These are phyloP conservation scores for Anarhynchus alexandrinus DNA, from an alignment of 2,113 vertebrate genomes.

Conservation along the genomic window DNA sequence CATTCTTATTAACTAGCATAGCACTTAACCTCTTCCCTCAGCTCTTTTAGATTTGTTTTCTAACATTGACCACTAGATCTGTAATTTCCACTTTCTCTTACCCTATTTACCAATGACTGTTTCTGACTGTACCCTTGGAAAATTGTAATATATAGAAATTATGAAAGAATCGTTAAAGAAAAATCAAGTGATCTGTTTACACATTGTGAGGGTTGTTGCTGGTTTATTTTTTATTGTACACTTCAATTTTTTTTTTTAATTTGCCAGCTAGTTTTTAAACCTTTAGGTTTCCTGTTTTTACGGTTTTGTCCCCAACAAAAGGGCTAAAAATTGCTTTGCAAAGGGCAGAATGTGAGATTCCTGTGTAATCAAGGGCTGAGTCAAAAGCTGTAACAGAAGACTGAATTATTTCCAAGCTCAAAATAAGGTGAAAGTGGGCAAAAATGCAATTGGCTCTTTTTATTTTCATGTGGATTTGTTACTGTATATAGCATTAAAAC, in stretches of 20 bases:
- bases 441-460: neutral
- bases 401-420: neutral
- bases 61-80: neutral
- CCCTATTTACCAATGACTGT: neutral
- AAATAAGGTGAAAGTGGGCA: neutral
- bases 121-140: neutral
- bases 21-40: slow-evolving; percentile 47
- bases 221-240: neutral
- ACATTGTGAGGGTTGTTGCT: neutral
- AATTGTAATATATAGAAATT: neutral
- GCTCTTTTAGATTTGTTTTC: slow-evolving; percentile 11
- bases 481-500: neutral
- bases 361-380: neutral
- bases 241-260: neutral
- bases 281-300: neutral
- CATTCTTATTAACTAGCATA: slow-evolving; percentile 48
- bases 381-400: neutral
- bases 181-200: neutral
- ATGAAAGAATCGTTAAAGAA: neutral
- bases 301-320: neutral
- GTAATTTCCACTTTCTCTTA: neutral
- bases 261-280: neutral
- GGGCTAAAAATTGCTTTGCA: neutral
- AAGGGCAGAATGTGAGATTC: neutral
- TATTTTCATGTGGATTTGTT: neutral